phyloP scores from a whole-genome alignment of 1,140 invertebrate genomes.

The Drosophila murphyi region DNA sequence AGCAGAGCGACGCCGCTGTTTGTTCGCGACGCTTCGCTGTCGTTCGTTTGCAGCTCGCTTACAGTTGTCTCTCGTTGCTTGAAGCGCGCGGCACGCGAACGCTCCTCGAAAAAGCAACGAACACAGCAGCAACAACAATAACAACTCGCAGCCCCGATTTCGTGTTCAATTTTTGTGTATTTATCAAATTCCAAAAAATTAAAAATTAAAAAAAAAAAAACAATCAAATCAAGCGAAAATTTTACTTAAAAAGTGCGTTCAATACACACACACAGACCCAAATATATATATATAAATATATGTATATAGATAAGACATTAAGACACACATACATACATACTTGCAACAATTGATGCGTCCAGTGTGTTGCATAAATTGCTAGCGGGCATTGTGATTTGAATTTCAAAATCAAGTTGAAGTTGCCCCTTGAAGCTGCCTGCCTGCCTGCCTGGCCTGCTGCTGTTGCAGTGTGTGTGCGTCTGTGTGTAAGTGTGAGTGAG shows the following conservation, averaged over 20 bases:
- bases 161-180: conserved; percentile 57
- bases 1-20: conserved; percentile 50
- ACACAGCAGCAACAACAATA: conserved; percentile 42
- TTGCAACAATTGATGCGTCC: conserved; percentile 50
- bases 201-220: background rate
- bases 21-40: conserved; percentile 68
- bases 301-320: background rate
- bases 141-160: conserved; percentile 30
- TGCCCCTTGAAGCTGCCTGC: conserved; percentile 22
- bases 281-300: background rate
- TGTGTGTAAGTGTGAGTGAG: conserved; percentile 19
- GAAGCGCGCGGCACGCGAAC: conserved; percentile 74
- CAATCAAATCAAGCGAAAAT: conserved; percentile 16
- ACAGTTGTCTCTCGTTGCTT: conserved; percentile 80
- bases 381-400: conserved; percentile 70
- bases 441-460: background rate
- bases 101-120: conserved; percentile 48
- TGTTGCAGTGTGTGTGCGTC: conserved; percentile 4
- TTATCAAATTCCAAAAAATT: conserved; percentile 23
- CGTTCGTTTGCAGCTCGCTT: conserved; percentile 54
- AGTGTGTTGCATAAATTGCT: conserved; percentile 73
- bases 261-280: conserved; percentile 9
- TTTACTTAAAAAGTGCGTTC: conserved; percentile 55
- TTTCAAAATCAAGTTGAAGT: conserved; percentile 68
- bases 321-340: conserved; percentile 1